Base-by-base conservation (phyloP, 2,113 vertebrate genomes). In the Nycticorax nycticorax region DNA sequence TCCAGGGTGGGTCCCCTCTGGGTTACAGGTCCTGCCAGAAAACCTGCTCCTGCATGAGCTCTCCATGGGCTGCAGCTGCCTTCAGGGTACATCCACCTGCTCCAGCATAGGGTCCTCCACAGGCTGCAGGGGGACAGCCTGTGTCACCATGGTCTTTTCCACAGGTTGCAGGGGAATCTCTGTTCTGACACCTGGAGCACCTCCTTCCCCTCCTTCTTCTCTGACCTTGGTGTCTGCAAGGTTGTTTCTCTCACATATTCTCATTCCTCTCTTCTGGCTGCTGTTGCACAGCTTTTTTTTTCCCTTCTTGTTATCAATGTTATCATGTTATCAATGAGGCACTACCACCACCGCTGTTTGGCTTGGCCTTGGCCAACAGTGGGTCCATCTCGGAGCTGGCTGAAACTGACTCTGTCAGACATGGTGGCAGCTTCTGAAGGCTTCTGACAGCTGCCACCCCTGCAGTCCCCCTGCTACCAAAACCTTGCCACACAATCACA, bases 311-410 rank as follows among this genome's bases (percentile, higher is more conserved):
- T n/a, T n/a, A n/a, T n/a, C n/a, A n/a, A n/a, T n/a, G n/a, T n/a
- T n/a, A n/a, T n/a, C n/a, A n/a, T 0, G 2, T 32, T n/a, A 37
- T 66, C 68, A 13, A 1, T 2, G 66, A 86, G 28, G 10, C 3
- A 4, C 13, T 19, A 28, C 7, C 60, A 52, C 14, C 7, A 1
- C 23, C 1, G 1, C 1, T 14, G 12, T 10, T 6, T 6, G 20
- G 3, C 14, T 87, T 30, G 8, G 37, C 8, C 48, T 63, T 41
- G 16, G 27, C 8, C 18, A 43, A 48, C 2, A 6, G 16, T 3
- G 6, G 8, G 8, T 74, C 7, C 3, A 6, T 32, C 53, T 21
- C 43, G 48, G 19, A 74, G 37, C 9, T 1, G 5, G 32, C 27
- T n/a, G 22, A 15, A 8, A 20, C 6, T 37, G n/a, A 8, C 15